A percentile compares a stretch with the other conserved stretches of the same genome.
Evolutionary conservation across 2,888 invertebrate species (phyloP).

Genomic region (Timema cristinae): DNA sequence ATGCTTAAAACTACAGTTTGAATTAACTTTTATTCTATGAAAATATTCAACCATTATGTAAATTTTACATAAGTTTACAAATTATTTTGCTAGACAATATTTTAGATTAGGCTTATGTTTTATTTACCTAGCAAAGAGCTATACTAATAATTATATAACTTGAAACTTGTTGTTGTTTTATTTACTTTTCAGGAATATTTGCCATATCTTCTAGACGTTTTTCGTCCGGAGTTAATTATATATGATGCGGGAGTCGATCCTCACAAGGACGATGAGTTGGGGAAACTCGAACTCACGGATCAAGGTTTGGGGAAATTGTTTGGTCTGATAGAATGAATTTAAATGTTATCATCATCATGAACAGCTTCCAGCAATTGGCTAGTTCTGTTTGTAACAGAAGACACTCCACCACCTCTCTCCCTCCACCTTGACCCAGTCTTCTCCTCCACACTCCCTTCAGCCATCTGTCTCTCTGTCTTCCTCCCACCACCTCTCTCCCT

Average conservation of each 20-base stretch:
- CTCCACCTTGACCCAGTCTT: background rate
- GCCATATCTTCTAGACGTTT: constrained; percentile 36
- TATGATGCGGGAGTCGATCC: constrained; percentile 42
- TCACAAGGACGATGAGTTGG: constrained; percentile 39
- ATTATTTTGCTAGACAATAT: no score
- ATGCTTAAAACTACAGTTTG: no score
- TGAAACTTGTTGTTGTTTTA: constrained; percentile 5
- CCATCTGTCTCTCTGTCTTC: background rate
- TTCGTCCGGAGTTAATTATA: constrained; percentile 39
- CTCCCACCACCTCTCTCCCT: no score
- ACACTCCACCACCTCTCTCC: background rate
- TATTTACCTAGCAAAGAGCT: no score
- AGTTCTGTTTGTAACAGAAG: no score
- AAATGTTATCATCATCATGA: background rate
- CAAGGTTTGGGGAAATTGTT: constrained; percentile 32
- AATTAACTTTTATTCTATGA: no score
- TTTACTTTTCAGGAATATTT: constrained; percentile 36
- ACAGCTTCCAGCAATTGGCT: no score
- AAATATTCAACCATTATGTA: no score
- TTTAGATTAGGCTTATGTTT: no score
- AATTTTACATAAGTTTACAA: no score
- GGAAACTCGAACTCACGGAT: constrained; percentile 38
- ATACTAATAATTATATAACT: background rate
- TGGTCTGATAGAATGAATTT: no score
- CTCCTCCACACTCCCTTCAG: background rate